Percentiles rank a stretch among this genome's conserved stretches.
These are phyloP conservation scores for Drosophila maculinotata DNA, from an alignment of 2,888 invertebrate genomes.

Conservation along the genomic window DNA sequence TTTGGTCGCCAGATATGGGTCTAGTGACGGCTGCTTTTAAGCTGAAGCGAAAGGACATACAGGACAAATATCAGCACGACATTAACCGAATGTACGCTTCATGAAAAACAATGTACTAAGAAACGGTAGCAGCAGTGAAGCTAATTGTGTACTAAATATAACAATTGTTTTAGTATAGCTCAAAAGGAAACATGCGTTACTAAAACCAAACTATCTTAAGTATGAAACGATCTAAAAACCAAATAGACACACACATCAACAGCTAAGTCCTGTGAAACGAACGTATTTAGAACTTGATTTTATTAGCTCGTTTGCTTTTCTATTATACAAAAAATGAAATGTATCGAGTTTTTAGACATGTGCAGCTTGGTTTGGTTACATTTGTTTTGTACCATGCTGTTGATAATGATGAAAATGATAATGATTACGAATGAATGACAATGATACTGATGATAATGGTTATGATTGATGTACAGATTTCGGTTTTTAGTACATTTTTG, in stretches of 20 bases:
- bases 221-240: conserved; percentile 57
- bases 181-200: conserved; percentile 43
- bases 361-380: conserved; percentile 49
- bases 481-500: conserved; percentile 64
- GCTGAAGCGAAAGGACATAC: conserved; percentile 97
- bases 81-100: conserved; percentile 97
- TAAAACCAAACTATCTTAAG: conserved; percentile 67
- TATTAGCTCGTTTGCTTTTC: conserved; percentile 28
- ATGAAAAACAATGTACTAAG: conserved; percentile 87
- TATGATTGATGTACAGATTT: conserved; percentile 68
- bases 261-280: conserved; percentile 29
- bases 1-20: conserved; percentile 99
- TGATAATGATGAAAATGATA: conserved; percentile 53
- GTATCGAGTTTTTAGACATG: conserved; percentile 40
- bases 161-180: conserved; percentile 51
- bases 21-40: conserved; percentile 99
- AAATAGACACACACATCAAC: conserved; percentile 33
- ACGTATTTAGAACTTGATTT: conserved; percentile 34
- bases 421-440: conserved; percentile 35
- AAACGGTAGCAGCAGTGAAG: conserved; percentile 45
- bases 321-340: conserved; percentile 36
- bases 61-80: conserved; percentile 96
- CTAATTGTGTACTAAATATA: conserved; percentile 51
- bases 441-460: conserved; percentile 26
- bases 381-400: conserved; percentile 51